phyloP scores from a whole-genome alignment of 1,140 invertebrate species.

The Saxidomus purpurata region DNA sequence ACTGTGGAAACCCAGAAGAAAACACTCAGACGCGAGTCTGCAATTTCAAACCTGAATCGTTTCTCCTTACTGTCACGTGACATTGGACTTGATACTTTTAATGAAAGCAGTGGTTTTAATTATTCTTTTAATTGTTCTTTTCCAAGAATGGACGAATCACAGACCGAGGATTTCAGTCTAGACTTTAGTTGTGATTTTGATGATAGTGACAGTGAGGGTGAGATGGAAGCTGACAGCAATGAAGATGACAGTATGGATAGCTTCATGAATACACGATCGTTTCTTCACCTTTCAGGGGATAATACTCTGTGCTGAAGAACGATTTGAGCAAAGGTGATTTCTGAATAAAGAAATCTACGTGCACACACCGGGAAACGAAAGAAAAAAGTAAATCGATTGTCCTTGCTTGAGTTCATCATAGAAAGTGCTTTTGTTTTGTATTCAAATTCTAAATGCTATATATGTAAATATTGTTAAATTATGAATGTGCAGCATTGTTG shows the following conservation, averaged over 20 bases:
- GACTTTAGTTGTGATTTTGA: conserved; percentile 45
- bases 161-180: conserved; percentile 14
- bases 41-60: conserved; percentile 34
- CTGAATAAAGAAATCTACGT: too few species aligned
- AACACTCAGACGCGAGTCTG: conserved; percentile 46
- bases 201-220: conserved; percentile 14
- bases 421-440: conserved; percentile 8
- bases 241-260: conserved; percentile 39
- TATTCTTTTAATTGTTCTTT: conserved; percentile 60
- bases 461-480: conserved; percentile 11
- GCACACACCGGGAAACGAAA: too few species aligned
- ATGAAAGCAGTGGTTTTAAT: conserved; percentile 14
- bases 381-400: too few species aligned
- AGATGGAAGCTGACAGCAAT: background rate
- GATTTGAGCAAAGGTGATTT: too few species aligned
- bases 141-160: conserved; percentile 47
- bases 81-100: conserved; percentile 3
- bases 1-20: background rate
- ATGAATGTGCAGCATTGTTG: background rate
- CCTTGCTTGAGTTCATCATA: background rate
- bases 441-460: background rate
- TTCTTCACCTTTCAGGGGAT: conserved; percentile 1
- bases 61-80: conserved; percentile 21
- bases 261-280: conserved; percentile 30
- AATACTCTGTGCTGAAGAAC: background rate